Evolutionary conservation across 2,888 invertebrate genomes (phyloP).

Genomic region (Cecidostiba fungosa): DNA sequence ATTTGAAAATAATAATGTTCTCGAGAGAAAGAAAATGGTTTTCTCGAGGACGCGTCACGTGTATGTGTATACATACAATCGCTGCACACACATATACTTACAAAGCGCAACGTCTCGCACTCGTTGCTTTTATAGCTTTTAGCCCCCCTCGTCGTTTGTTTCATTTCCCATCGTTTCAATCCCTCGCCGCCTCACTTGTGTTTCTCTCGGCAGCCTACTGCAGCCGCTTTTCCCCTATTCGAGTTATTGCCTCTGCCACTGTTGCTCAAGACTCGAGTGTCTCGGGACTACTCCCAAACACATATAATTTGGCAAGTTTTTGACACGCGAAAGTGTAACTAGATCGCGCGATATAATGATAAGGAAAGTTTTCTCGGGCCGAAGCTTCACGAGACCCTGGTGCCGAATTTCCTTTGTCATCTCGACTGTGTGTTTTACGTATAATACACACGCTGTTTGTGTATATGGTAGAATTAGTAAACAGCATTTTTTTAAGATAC

Average conservation of each 20-base stretch:
- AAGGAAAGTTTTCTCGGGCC: constrained; percentile 15
- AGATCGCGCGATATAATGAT: not conserved
- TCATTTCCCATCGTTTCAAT: constrained; percentile 61
- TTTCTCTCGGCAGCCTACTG: not conserved
- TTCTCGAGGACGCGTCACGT: not conserved
- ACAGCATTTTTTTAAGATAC: too few species aligned
- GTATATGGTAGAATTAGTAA: too few species aligned
- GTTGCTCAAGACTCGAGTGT: not conserved
- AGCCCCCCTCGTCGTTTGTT: constrained; percentile 60
- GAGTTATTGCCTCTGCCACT: not conserved
- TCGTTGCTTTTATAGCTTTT: constrained; percentile 67
- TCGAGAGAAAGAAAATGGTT: constrained; percentile 27
- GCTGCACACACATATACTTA: not conserved
- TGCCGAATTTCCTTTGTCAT: not conserved
- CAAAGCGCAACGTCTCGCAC: not conserved
- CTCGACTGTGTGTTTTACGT: not conserved
- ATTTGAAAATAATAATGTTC: constrained; percentile 10
- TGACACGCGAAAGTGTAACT: constrained; percentile 9
- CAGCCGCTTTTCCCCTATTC: not conserved
- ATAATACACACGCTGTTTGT: too few species aligned
- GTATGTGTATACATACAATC: too few species aligned
- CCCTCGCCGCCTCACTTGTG: constrained; percentile 8
- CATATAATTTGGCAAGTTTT: constrained; percentile 33
- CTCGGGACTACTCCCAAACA: not conserved
- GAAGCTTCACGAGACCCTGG: not conserved